phyloP scores from a whole-genome alignment of 2,797 vertebrate genomes.

The Chiroxiphia lanceolata region DNA sequence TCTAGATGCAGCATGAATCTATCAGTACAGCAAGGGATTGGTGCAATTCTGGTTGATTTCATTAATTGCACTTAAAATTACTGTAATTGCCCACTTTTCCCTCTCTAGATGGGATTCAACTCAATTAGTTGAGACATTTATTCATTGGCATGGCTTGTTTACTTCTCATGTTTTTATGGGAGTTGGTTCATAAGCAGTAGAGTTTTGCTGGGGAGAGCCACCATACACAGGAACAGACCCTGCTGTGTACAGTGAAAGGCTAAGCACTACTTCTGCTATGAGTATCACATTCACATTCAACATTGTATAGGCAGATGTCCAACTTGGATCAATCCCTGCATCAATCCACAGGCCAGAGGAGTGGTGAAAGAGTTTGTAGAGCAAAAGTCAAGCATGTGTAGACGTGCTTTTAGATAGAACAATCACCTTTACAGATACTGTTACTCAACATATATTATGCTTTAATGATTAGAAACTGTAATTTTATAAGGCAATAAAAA shows the following conservation, averaged over 20 bases:
- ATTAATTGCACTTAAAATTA: background rate
- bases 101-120: background rate
- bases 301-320: background rate
- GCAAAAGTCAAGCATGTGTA: background rate
- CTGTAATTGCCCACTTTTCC: background rate
- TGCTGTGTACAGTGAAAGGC: background rate
- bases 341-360: background rate
- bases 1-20: background rate
- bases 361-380: background rate
- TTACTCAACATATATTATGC: background rate
- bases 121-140: background rate
- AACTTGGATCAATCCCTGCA: background rate
- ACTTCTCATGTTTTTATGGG: background rate
- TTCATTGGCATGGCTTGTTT: background rate
- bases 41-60: background rate
- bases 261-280: background rate
- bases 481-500: background rate
- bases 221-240: rapidly evolving
- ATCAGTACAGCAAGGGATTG: background rate
- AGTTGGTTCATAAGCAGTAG: background rate
- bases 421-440: background rate
- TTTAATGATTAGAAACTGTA: background rate
- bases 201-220: background rate
- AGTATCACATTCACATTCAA: background rate
- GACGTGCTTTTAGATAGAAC: background rate